These are phyloP conservation scores for Pristionchus exspectatus DNA, from an alignment of 2,888 invertebrate species.

Conservation along the genomic window DNA sequence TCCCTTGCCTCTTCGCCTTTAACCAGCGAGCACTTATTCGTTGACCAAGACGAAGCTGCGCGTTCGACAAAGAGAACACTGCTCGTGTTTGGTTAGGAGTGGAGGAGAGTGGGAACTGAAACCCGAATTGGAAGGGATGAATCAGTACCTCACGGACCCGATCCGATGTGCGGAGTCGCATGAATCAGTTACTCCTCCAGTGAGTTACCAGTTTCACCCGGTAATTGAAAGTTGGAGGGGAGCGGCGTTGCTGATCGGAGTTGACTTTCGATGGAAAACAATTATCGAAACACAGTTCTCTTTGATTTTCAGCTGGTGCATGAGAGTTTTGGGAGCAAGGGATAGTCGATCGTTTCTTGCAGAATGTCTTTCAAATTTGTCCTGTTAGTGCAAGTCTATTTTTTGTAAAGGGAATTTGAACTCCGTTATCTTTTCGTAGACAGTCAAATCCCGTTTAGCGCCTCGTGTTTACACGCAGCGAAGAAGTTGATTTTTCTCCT, in stretches of 20 bases:
- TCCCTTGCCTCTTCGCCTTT: not conserved
- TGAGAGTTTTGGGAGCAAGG: not conserved
- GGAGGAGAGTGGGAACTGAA: not conserved
- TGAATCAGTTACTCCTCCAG: constrained; percentile 3
- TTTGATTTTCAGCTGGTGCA: not conserved
- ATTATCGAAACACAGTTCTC: not conserved
- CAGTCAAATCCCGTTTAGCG: not conserved
- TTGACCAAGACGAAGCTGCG: not conserved
- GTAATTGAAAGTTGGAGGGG: not conserved
- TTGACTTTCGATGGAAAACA: not conserved
- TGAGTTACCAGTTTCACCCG: not conserved
- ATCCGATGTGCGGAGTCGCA: not conserved
- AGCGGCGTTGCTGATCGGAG: not conserved
- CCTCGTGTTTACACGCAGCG: not conserved
- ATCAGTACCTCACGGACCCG: constrained; percentile 1
- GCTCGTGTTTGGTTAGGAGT: not conserved
- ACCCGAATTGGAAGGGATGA: not conserved
- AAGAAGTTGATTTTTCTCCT: not conserved
- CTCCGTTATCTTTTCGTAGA: not conserved
- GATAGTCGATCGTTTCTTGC: not conserved
- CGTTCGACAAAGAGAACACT: constrained; percentile 20
- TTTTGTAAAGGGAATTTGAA: not conserved
- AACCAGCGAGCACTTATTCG: not conserved
- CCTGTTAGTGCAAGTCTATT: not conserved
- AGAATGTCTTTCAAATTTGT: not conserved